A percentile compares a stretch with the other conserved stretches of the same genome.
Conservation (phyloP, 1,140 invertebrate genomes). For the Heliconius congener region DNA sequence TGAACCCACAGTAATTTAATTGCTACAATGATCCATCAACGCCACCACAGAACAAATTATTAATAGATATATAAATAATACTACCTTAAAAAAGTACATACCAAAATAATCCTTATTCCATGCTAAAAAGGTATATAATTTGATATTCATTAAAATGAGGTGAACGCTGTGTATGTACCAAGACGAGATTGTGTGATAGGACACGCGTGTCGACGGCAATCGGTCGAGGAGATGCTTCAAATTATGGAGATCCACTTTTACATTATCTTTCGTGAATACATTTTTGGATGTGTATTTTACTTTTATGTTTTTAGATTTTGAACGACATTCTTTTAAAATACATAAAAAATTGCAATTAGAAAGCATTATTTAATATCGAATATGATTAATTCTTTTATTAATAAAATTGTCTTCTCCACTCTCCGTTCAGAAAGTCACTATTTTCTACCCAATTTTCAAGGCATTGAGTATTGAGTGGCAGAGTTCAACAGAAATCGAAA, state of each 20-base stretch:
- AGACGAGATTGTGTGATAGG: slow-evolving; percentile 64
- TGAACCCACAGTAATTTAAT: background rate
- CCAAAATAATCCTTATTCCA: background rate
- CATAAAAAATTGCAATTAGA: no score
- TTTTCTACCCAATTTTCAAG: no score
- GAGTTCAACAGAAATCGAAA: no score
- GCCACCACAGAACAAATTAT: background rate
- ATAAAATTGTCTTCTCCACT: no score
- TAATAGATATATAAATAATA: background rate
- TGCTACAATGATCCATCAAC: background rate
- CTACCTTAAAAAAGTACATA: background rate
- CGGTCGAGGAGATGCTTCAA: slow-evolving; percentile 37
- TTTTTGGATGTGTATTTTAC: slow-evolving; percentile 12
- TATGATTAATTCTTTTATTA: no score
- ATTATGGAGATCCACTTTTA: slow-evolving; percentile 43
- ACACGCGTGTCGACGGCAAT: slow-evolving; percentile 68
- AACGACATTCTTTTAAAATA: no score
- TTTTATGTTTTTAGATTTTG: background rate
- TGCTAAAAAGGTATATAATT: background rate
- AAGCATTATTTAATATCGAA: no score
- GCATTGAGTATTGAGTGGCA: no score
- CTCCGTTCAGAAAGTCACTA: no score
- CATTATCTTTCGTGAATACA: slow-evolving; percentile 11
- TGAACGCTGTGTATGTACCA: slow-evolving; percentile 8
- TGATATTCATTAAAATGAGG: background rate